These are phyloP conservation scores for Benthochromis sp. DNA, from an alignment of 2,113 vertebrate genomes.

Conservation along the genomic window DNA sequence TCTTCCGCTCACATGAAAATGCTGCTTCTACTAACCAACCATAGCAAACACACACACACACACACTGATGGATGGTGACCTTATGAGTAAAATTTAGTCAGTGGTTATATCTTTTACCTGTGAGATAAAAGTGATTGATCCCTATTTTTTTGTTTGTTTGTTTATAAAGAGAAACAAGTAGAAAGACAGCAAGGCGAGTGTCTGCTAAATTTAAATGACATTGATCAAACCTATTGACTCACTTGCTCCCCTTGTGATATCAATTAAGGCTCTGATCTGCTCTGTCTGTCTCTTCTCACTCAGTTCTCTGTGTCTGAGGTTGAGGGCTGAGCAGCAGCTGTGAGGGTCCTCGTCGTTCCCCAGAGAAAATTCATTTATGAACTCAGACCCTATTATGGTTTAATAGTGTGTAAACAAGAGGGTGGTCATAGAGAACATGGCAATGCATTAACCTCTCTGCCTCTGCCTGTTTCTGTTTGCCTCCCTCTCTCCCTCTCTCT, in stretches of 20 bases:
- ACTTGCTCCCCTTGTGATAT: slow-evolving; percentile 12
- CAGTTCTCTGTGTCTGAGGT: neutral
- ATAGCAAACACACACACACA: neutral
- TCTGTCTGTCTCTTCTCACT: neutral
- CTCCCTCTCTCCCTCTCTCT: neutral
- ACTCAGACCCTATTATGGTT: slow-evolving; percentile 48
- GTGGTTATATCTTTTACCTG: neutral
- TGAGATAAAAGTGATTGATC: neutral
- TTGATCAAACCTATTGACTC: slow-evolving; percentile 51
- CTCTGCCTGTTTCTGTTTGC: slow-evolving; percentile 5
- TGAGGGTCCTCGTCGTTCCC: neutral
- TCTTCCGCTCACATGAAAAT: neutral
- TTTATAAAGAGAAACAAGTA: neutral
- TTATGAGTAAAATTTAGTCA: neutral
- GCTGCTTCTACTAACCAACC: neutral
- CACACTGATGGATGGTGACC: neutral
- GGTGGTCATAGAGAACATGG: slow-evolving; percentile 24
- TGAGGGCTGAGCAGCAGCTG: neutral
- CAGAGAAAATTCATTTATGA: slow-evolving; percentile 40
- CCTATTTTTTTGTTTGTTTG: neutral
- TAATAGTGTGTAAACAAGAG: slow-evolving; percentile 57
- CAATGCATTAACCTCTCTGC: slow-evolving; percentile 47
- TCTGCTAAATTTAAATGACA: slow-evolving; percentile 45
- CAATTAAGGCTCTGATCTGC: slow-evolving; percentile 42
- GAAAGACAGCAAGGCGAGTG: neutral